These are phyloP conservation scores for Leptopilina boulardi DNA, from an alignment of 1,140 invertebrate genomes.

Conservation along the genomic window DNA sequence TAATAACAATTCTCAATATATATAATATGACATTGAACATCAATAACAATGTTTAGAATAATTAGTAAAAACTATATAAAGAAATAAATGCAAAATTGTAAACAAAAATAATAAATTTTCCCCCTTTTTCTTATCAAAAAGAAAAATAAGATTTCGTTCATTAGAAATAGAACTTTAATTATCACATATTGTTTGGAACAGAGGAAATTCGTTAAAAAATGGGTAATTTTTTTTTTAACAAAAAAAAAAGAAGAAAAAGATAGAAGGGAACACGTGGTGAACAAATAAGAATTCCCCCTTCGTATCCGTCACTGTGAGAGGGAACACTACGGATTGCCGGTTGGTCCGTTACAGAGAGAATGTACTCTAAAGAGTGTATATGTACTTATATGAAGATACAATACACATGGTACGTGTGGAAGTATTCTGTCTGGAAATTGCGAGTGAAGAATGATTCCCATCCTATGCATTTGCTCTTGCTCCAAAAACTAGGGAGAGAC, in stretches of 20 bases:
- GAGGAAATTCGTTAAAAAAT: too few species aligned
- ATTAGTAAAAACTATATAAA: too few species aligned
- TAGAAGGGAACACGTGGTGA: slow-evolving; percentile 34
- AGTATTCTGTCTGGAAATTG: slow-evolving; percentile 35
- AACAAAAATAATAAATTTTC: too few species aligned
- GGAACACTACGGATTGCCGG: slow-evolving; percentile 25
- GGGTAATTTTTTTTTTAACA: too few species aligned
- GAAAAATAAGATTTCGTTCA: too few species aligned
- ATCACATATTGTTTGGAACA: too few species aligned
- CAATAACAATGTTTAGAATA: too few species aligned
- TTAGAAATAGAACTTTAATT: too few species aligned
- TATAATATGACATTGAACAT: too few species aligned
- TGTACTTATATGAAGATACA: slow-evolving; percentile 14
- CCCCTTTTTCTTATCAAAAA: too few species aligned
- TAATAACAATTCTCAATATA: too few species aligned
- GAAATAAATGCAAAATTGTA: too few species aligned
- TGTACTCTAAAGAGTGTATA: slow-evolving; percentile 39
- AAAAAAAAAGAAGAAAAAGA: not conserved
- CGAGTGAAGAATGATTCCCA: slow-evolving; percentile 35
- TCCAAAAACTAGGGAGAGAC: slow-evolving; percentile 33
- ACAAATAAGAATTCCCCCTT: slow-evolving; percentile 34
- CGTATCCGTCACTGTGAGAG: slow-evolving; percentile 28
- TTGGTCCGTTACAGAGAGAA: slow-evolving; percentile 51
- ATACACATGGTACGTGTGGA: slow-evolving; percentile 9
- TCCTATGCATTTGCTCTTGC: slow-evolving; percentile 23